These are phyloP conservation scores for Pluvialis apricaria DNA, from an alignment of 2,113 vertebrate species.

Conservation along the genomic window DNA sequence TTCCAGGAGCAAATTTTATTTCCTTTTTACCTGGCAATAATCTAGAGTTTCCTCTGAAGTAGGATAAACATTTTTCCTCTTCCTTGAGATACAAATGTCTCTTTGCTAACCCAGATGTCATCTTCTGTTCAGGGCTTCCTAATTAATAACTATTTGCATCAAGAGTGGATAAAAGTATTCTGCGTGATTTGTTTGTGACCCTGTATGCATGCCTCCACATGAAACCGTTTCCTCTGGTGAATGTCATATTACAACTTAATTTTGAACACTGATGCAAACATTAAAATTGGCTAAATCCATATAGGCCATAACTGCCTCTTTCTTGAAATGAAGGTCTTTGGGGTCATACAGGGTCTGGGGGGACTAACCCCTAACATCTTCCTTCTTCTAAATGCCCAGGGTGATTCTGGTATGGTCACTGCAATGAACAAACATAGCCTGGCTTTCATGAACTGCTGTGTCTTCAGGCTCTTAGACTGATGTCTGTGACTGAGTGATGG, in stretches of 20 bases:
- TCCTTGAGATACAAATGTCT: not conserved
- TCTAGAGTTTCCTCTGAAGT: not conserved
- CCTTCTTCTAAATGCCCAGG: not conserved
- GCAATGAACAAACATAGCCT: not conserved
- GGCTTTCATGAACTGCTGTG: not conserved
- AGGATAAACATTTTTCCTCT: not conserved
- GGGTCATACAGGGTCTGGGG: not conserved
- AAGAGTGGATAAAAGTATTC: not conserved
- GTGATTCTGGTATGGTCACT: not conserved
- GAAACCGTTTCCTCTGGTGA: not conserved
- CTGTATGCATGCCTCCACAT: not conserved
- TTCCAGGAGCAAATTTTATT: not conserved
- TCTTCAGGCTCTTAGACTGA: not conserved
- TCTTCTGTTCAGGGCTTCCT: not conserved
- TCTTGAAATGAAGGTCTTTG: not conserved
- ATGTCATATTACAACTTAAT: not conserved
- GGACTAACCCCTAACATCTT: not conserved
- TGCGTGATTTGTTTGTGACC: not conserved
- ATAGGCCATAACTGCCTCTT: not conserved
- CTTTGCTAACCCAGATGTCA: not conserved
- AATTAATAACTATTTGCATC: not conserved
- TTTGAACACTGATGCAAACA: not conserved
- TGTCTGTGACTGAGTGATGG: not conserved
- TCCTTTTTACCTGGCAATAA: not conserved
- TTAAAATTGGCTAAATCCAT: not conserved